A percentile compares a stretch with the other conserved stretches of the same genome.
phyloP scores from a whole-genome alignment of 2,113 vertebrate genomes.

The Fukomys damarensis region DNA sequence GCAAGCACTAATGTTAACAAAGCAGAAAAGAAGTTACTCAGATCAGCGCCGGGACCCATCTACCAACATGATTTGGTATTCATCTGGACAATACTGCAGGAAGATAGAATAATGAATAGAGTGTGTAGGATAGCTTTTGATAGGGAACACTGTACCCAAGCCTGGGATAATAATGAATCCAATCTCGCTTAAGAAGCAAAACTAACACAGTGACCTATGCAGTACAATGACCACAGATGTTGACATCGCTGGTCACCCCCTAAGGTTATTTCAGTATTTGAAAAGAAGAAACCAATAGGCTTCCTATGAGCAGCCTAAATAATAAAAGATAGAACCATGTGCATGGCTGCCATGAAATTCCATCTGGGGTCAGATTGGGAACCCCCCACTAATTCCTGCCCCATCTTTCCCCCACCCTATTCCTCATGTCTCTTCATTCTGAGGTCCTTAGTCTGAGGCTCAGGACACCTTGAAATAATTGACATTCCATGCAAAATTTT shows the following conservation, averaged over 20 bases:
- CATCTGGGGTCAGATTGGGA: neutral
- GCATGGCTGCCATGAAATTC: neutral
- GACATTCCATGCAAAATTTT: neutral
- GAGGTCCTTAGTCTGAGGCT: neutral
- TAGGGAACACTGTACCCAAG: neutral
- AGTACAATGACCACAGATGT: constrained; percentile 31
- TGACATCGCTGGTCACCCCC: constrained; percentile 20
- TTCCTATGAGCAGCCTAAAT: constrained; percentile 46
- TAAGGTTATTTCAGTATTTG: constrained; percentile 45
- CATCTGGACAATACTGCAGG: constrained; percentile 36
- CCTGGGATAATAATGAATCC: constrained; percentile 66
- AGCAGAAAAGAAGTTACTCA: neutral
- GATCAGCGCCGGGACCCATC: neutral
- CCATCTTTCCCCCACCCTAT: neutral
- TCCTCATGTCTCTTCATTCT: neutral
- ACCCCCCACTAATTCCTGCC: neutral
- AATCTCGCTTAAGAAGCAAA: constrained; percentile 70
- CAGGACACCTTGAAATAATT: neutral
- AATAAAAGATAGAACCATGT: neutral
- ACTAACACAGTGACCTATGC: constrained; percentile 37
- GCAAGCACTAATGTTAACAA: neutral
- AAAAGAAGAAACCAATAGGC: constrained; percentile 28
- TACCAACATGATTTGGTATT: constrained; percentile 37
- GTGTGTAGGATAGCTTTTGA: constrained; percentile 19
- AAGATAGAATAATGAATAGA: neutral